A percentile compares a stretch with the other conserved stretches of the same genome.
Evolutionary conservation across 53 echinoderm and acorn worm genomes (phyloP).

Genomic region (Henricia sp.): DNA sequence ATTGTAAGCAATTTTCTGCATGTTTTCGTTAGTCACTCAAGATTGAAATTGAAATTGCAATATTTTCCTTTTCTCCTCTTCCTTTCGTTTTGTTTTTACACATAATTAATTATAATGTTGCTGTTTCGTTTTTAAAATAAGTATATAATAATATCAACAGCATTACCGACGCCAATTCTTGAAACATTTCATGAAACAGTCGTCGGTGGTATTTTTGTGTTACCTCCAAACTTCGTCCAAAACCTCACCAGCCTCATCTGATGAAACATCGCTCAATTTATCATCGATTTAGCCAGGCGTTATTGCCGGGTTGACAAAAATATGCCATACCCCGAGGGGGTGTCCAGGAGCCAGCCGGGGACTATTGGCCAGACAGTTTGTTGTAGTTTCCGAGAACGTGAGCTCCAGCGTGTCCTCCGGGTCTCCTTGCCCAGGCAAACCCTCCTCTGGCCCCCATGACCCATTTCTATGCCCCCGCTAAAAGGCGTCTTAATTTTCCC

Average conservation of each 20-base stretch:
- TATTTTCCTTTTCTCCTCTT: too few species aligned
- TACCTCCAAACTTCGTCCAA: too few species aligned
- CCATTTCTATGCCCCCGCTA: slow-evolving; percentile 29
- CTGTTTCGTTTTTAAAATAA: too few species aligned
- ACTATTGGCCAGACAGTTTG: not conserved
- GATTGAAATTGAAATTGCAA: too few species aligned
- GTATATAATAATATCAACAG: too few species aligned
- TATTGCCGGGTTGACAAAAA: slow-evolving; percentile 21
- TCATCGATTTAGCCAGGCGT: slow-evolving; percentile 38
- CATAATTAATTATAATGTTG: too few species aligned
- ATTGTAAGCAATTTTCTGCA: too few species aligned
- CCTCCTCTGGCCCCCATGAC: slow-evolving; percentile 12
- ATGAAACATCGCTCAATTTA: slow-evolving; percentile 36
- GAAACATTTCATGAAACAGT: slow-evolving; percentile 8
- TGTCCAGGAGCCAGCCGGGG: not conserved
- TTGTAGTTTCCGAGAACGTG: slow-evolving; percentile 27
- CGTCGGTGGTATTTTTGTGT: not conserved
- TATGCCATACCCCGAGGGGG: slow-evolving; percentile 18
- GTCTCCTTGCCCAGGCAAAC: not conserved
- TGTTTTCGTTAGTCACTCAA: too few species aligned
- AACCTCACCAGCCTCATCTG: not conserved
- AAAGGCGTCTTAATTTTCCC: not conserved
- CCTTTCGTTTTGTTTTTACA: too few species aligned
- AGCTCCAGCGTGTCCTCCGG: not conserved
- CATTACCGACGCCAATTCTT: too few species aligned